Percentiles rank a stretch among this genome's conserved stretches.
Evolutionary conservation across 1,140 invertebrate species (phyloP).

Genomic region (Homalodisca vitripennis): DNA sequence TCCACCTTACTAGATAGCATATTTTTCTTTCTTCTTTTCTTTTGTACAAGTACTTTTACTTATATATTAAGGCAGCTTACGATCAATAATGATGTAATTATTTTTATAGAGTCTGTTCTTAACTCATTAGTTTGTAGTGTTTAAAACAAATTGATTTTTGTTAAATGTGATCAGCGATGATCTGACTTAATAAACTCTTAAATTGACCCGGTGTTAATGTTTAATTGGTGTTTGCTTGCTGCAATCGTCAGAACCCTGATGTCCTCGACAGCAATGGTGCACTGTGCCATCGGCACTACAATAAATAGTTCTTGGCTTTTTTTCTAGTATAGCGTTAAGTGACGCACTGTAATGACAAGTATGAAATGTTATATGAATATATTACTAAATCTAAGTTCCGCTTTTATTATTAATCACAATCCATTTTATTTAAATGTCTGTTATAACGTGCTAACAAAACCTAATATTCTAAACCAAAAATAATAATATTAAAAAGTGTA

Average conservation of each 20-base stretch:
- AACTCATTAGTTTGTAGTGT: constrained; percentile 20
- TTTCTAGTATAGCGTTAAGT: neutral
- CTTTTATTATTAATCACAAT: too few relatives aligned
- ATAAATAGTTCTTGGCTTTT: too few relatives aligned
- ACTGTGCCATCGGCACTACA: too few relatives aligned
- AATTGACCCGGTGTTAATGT: neutral
- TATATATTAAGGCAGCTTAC: constrained; percentile 12
- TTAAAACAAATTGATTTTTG: neutral
- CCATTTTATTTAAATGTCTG: too few relatives aligned
- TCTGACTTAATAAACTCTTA: too few relatives aligned
- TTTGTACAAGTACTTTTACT: constrained; percentile 15
- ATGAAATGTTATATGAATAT: neutral
- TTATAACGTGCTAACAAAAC: too few relatives aligned
- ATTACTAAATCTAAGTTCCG: too few relatives aligned
- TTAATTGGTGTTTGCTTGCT: neutral
- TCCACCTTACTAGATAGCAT: constrained; percentile 4
- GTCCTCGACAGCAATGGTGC: too few relatives aligned
- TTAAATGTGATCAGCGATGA: neutral
- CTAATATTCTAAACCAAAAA: too few relatives aligned
- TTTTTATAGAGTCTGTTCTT: constrained; percentile 19
- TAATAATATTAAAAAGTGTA: too few relatives aligned
- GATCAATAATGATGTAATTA: constrained; percentile 14
- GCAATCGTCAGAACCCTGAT: too few relatives aligned
- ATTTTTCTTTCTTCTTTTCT: constrained; percentile 1
- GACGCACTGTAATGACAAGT: neutral